These are phyloP conservation scores for Hylaeus anthracinus DNA, from an alignment of 1,140 invertebrate species.

Conservation along the genomic window DNA sequence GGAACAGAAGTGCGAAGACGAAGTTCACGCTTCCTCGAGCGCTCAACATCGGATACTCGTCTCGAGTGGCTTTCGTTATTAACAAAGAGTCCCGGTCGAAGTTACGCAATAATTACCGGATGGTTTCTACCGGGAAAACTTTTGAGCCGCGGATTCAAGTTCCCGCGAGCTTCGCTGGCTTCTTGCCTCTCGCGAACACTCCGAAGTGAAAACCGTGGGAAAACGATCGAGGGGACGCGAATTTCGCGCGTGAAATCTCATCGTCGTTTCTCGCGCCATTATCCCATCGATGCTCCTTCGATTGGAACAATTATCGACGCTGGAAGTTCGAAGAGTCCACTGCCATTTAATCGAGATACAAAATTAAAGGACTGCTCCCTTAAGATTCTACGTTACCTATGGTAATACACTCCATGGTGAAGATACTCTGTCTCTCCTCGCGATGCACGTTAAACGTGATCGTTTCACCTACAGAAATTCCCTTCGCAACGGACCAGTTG, in stretches of 20 bases:
- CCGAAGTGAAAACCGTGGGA: background rate
- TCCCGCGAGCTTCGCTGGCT: background rate
- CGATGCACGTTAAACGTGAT: no score
- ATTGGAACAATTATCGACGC: background rate
- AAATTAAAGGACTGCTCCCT: no score
- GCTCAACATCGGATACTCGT: slow-evolving; percentile 36
- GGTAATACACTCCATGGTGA: no score
- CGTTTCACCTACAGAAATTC: no score
- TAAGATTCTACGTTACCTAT: no score
- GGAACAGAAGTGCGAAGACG: slow-evolving; percentile 26
- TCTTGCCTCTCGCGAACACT: background rate
- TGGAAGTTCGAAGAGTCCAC: no score
- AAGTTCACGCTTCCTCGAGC: slow-evolving; percentile 39
- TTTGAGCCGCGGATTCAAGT: slow-evolving; percentile 2
- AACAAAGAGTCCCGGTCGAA: slow-evolving; percentile 34
- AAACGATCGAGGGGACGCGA: background rate
- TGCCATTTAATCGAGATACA: no score
- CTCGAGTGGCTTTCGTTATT: slow-evolving; percentile 31
- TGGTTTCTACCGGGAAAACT: background rate
- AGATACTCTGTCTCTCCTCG: no score
- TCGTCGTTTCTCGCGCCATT: background rate
- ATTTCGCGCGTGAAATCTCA: background rate
- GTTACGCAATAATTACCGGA: slow-evolving; percentile 41
- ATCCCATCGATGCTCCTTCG: background rate
- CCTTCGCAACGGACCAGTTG: no score